Percentiles rank a stretch among this genome's conserved stretches.
phyloP scores from a whole-genome alignment of 2,113 vertebrate species.

The Dicaeum eximium region DNA sequence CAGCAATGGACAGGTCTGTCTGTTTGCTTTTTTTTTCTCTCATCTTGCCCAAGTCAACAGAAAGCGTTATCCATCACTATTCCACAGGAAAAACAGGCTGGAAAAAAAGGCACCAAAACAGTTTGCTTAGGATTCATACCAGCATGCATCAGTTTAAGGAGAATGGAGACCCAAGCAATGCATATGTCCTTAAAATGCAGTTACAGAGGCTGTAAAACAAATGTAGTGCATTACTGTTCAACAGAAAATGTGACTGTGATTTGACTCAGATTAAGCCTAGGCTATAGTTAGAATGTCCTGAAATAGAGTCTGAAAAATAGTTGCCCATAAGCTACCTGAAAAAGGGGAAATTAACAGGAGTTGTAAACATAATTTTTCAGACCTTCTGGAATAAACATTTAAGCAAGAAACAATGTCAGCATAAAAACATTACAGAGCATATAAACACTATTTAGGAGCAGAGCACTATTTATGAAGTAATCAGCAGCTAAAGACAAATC shows the following conservation, averaged over 20 bases:
- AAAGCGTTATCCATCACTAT: neutral
- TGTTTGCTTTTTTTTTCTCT: neutral
- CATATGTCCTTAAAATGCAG: neutral
- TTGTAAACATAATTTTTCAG: neutral
- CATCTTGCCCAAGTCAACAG: conserved; percentile 6
- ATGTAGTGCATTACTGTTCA: neutral
- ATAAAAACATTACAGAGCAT: neutral
- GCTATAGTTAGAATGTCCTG: neutral
- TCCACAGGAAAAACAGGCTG: neutral
- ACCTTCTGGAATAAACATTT: neutral
- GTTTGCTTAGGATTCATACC: neutral
- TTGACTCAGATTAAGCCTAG: neutral
- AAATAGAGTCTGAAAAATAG: neutral
- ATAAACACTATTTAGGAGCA: neutral
- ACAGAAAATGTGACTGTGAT: conserved; percentile 6
- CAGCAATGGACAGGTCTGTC: neutral
- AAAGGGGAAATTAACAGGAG: neutral
- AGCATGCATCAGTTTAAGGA: neutral
- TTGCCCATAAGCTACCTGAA: neutral
- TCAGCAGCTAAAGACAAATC: neutral
- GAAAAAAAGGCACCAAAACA: neutral
- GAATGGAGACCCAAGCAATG: neutral
- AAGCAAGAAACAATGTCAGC: neutral
- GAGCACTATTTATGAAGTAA: neutral
- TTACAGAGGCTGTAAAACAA: neutral